Conservation (phyloP, 1,140 invertebrate species). For the Goniozus legneri region DNA sequence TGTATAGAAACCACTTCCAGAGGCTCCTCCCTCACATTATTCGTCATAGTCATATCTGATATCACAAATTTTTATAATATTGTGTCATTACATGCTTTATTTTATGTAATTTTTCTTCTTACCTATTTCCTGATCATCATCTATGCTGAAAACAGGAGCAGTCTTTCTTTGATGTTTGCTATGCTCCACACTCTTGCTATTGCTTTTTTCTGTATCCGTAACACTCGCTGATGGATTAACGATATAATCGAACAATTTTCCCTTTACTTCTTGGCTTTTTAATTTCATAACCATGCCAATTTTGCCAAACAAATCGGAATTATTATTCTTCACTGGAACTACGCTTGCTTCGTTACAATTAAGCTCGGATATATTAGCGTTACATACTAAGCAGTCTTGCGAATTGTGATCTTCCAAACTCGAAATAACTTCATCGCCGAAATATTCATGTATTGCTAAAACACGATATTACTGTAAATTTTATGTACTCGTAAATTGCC, state of each 20-base stretch:
- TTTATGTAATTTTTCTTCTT: too few species aligned
- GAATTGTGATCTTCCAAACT: slow-evolving; percentile 80
- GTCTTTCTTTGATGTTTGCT: slow-evolving; percentile 85
- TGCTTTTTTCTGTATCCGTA: slow-evolving; percentile 67
- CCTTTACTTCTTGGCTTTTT: slow-evolving; percentile 90
- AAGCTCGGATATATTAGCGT: slow-evolving; percentile 55
- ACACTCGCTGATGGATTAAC: slow-evolving; percentile 73
- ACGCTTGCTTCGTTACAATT: slow-evolving; percentile 47
- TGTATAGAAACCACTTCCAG: slow-evolving; percentile 70
- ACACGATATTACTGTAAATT: slow-evolving; percentile 4
- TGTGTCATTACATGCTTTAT: background rate
- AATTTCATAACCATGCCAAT: slow-evolving; percentile 77
- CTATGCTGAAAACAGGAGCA: slow-evolving; percentile 91
- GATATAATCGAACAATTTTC: slow-evolving; percentile 91
- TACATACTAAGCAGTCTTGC: slow-evolving; percentile 77
- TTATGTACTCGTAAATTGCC: too few species aligned
- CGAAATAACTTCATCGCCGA: slow-evolving; percentile 74
- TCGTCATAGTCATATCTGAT: slow-evolving; percentile 45
- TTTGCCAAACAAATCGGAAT: slow-evolving; percentile 71
- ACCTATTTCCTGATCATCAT: slow-evolving; percentile 78
- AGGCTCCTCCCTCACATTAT: slow-evolving; percentile 59
- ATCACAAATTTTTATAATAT: background rate
- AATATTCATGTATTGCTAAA: slow-evolving; percentile 77
- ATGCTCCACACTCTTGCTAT: slow-evolving; percentile 71
- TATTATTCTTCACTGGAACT: slow-evolving; percentile 45